Conservation (phyloP, 35 echinoderm and acorn worm genomes). For the Strongylocentrotus purpuratus region DNA sequence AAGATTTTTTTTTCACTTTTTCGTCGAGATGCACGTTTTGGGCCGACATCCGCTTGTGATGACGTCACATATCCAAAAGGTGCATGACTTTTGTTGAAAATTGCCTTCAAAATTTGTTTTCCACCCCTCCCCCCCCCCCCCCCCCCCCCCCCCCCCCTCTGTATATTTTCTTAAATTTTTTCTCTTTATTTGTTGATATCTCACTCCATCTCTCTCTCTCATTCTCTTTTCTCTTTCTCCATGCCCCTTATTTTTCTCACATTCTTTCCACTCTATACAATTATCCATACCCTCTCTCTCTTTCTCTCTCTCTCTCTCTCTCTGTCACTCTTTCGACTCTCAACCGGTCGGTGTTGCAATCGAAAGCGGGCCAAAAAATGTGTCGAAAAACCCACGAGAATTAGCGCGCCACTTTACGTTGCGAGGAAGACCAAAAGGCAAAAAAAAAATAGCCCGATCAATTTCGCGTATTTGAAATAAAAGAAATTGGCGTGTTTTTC, state of each 20-base stretch:
- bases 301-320: background rate
- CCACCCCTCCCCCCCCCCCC: too few species aligned
- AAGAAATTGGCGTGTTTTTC: slow-evolving; percentile 47
- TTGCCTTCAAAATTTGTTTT: background rate
- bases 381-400: background rate
- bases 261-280: background rate
- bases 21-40: slow-evolving; percentile 6
- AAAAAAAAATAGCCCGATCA: slow-evolving; percentile 10
- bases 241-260: background rate
- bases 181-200: background rate
- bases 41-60: slow-evolving; percentile 15
- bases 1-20: slow-evolving; percentile 38
- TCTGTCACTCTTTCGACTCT: background rate
- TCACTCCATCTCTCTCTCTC: background rate
- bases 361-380: slow-evolving; percentile 17
- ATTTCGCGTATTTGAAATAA: slow-evolving; percentile 42
- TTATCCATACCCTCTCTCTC: background rate
- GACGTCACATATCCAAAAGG: background rate
- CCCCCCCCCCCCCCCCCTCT: too few species aligned
- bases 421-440: background rate
- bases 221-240: background rate
- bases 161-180: too few species aligned
- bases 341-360: background rate
- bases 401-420: background rate
- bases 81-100: background rate